Evolutionary conservation across 2,797 vertebrate genomes (phyloP).

Genomic region (Parotocinclus haroldoi): DNA sequence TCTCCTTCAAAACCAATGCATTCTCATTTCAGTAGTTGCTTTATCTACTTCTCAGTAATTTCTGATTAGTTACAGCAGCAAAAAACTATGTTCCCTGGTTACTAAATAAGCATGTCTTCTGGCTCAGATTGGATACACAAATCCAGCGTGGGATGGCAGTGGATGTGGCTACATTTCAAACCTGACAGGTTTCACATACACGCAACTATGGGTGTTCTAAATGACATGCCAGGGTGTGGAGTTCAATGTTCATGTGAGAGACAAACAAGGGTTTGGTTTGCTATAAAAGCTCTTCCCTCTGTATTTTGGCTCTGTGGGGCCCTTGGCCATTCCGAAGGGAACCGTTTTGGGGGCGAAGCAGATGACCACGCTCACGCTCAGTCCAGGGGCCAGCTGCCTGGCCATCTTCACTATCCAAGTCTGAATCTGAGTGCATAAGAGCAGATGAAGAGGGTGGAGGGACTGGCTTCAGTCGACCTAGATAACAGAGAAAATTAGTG

Average conservation of each 20-base stretch:
- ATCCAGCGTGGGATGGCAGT: constrained; percentile 39
- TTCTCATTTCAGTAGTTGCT: constrained; percentile 55
- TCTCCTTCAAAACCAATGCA: constrained; percentile 50
- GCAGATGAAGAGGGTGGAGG: constrained; percentile 83
- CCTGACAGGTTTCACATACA: constrained; percentile 35
- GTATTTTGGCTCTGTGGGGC: constrained; percentile 77
- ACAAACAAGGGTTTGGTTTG: constrained; percentile 38
- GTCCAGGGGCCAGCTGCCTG: constrained; percentile 83
- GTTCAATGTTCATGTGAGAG: constrained; percentile 46
- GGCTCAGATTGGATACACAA: constrained; percentile 64
- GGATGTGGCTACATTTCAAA: constrained; percentile 39
- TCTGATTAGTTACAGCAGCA: constrained; percentile 24
- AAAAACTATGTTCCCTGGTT: constrained; percentile 7
- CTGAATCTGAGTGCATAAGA: constrained; percentile 95
- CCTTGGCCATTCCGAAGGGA: constrained; percentile 88
- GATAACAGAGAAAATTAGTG: not conserved
- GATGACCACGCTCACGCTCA: constrained; percentile 88
- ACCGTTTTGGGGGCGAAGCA: constrained; percentile 89
- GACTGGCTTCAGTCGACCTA: constrained; percentile 81
- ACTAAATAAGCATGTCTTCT: constrained; percentile 22
- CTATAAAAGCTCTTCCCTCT: constrained; percentile 90
- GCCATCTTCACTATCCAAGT: constrained; percentile 93
- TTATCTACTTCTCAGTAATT: constrained; percentile 23
- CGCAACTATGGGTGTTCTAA: constrained; percentile 10
- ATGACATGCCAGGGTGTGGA: constrained; percentile 42